These are phyloP conservation scores for Aphaenogaster ashmeadi DNA, from an alignment of 1,140 invertebrate species.

Conservation along the genomic window DNA sequence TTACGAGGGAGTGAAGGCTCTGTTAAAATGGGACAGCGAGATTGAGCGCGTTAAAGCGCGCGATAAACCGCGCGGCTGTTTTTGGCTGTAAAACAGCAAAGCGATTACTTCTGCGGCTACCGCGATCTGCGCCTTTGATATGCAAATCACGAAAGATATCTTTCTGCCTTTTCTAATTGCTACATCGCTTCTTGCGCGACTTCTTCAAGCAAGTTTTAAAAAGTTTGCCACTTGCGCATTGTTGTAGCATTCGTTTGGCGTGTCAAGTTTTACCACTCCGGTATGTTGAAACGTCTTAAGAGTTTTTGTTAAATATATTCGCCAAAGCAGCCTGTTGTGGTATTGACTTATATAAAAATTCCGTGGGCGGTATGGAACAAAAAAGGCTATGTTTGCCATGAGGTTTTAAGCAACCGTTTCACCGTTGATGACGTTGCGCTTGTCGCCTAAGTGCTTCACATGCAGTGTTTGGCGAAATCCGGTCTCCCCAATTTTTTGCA, in stretches of 20 bases:
- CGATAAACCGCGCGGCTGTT: neutral
- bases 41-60: neutral
- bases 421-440: neutral
- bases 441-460: neutral
- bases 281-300: neutral
- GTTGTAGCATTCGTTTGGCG: neutral
- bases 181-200: neutral
- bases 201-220: neutral
- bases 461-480: neutral
- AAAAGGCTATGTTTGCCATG: constrained; percentile 32
- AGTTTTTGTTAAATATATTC: constrained; percentile 15
- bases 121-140: constrained; percentile 3
- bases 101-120: neutral
- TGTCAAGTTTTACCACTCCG: neutral
- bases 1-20: constrained; percentile 1
- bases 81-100: neutral
- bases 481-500: constrained; percentile 9
- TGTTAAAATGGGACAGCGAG: neutral
- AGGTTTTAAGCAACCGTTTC: constrained; percentile 15
- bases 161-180: neutral
- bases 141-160: neutral
- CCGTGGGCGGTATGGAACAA: neutral
- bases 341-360: constrained; percentile 30
- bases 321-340: neutral
- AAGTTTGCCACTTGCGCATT: neutral